phyloP scores from a whole-genome alignment of 1,140 invertebrate species.

The Drosophila bipectinata region DNA sequence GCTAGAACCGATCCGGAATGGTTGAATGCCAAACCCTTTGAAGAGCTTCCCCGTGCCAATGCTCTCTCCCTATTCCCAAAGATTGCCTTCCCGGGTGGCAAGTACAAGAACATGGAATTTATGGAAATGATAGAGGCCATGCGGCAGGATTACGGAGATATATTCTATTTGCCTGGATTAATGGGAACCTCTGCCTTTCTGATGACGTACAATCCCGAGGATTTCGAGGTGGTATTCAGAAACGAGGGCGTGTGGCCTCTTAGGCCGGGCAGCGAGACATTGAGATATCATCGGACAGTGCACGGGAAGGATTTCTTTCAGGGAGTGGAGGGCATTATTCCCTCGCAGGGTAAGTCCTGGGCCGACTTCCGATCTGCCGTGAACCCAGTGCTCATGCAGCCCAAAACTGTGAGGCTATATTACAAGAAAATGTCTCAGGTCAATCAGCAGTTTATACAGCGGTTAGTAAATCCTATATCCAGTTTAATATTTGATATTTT shows the following conservation, averaged over 20 bases:
- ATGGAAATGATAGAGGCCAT: conserved; percentile 39
- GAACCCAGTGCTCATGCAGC: conserved; percentile 78
- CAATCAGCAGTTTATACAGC: conserved; percentile 69
- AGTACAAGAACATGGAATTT: conserved; percentile 32
- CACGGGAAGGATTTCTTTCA: conserved; percentile 56
- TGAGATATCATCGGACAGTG: conserved; percentile 48
- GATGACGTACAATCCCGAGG: conserved; percentile 52
- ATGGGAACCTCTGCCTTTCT: conserved; percentile 38
- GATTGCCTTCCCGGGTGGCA: conserved; percentile 53
- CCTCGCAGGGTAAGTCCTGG: conserved; percentile 61
- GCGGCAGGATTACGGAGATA: conserved; percentile 35
- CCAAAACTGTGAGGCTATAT: conserved; percentile 64
- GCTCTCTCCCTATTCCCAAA: conserved; percentile 15
- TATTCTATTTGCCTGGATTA: conserved; percentile 30
- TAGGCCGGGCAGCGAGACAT: conserved; percentile 30
- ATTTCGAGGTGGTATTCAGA: conserved; percentile 61
- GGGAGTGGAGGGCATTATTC: conserved; percentile 51
- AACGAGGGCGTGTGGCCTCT: conserved; percentile 69
- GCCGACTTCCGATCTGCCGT: conserved; percentile 63
- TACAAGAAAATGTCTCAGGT: conserved; percentile 71
- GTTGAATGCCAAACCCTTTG: conserved; percentile 48
- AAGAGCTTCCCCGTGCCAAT: conserved; percentile 47
- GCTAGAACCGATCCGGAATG: conserved; percentile 35
- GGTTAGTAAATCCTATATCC: conserved; percentile 35
- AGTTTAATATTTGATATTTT: not conserved